These are phyloP conservation scores for Synergus laeviventris DNA, from an alignment of 2,888 invertebrate species.

Conservation along the genomic window DNA sequence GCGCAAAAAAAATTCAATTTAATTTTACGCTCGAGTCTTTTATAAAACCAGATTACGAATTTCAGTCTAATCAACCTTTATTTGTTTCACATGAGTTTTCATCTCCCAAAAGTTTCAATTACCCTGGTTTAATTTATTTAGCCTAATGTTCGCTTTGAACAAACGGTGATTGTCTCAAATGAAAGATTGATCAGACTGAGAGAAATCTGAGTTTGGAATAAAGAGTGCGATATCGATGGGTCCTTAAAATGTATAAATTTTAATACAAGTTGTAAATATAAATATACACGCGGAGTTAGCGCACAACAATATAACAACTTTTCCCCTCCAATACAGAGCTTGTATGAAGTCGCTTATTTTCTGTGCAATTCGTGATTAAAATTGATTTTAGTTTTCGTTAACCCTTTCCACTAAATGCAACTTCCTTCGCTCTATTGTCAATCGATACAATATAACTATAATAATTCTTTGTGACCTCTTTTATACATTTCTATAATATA, in stretches of 20 bases:
- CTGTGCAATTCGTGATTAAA: constrained; percentile 52
- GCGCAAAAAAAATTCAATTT: neutral
- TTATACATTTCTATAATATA: constrained; percentile 43
- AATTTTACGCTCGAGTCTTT: neutral
- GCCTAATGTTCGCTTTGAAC: neutral
- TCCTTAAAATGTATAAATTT: constrained; percentile 35
- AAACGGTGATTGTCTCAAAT: constrained; percentile 36
- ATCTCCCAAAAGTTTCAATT: neutral
- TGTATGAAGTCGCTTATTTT: constrained; percentile 47
- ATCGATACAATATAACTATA: constrained; percentile 62
- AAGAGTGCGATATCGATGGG: constrained; percentile 35
- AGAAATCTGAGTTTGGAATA: constrained; percentile 10
- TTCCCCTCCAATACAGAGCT: constrained; percentile 48
- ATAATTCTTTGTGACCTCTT: constrained; percentile 55
- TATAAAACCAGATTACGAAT: neutral
- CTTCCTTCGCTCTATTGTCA: constrained; percentile 67
- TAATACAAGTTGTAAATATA: constrained; percentile 42
- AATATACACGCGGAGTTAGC: constrained; percentile 52
- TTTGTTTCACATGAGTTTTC: constrained; percentile 4
- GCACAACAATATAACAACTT: constrained; percentile 51
- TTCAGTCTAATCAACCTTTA: constrained; percentile 1
- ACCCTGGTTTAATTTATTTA: constrained; percentile 2
- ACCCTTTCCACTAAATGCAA: constrained; percentile 46
- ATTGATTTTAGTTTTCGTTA: constrained; percentile 32
- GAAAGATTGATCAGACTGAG: constrained; percentile 23